Base-by-base conservation (phyloP, 2,888 invertebrate genomes). In the Sinohyriopsis cumingii region DNA sequence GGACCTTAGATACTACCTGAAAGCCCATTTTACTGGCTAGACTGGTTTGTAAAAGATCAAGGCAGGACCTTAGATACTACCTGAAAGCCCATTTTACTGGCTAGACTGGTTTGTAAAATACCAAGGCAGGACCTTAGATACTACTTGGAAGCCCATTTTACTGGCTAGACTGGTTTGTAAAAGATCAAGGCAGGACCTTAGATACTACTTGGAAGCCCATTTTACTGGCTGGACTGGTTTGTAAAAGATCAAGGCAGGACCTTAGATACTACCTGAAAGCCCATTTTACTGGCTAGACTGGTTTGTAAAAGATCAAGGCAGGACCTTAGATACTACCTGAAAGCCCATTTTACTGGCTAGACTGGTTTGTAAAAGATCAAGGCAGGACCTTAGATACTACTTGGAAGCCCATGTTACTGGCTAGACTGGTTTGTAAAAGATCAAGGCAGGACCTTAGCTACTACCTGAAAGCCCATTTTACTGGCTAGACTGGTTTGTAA, bases 341-440 rank as follows among this genome's bases (percentile, higher is more conserved):
- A n/a, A 57, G 22, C 59, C 9, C 45, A 45, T 45, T 45, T 45
- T 45, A 45, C 9, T 45, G 45, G 45, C 45, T 45, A 45, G 45
- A 12, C 45, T 33, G 33, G 33, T 33, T 33, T 33, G 33, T 33
- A 33, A 33, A 33, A 33, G 3, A 25, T 25, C 25, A 25, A 28
- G 6, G 28, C 28, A 28, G 28, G 28, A 28, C 28, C 6, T 28
- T 6, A 28, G 0, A 28, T 28, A 28, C 28, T 28, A 28, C 45
- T 12, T 45, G 9, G 12, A 45, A 45, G 45, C 45, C 7, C 28
- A 57, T 25, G 20, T 25, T 57, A 65, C 59, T 65, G 24, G 56
- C 65, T 65, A 57, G 28, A 57, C 45, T 33, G 59, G 65, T 59
- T 53, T 65, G 12, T 65, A 56, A 59, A 65, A 65, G 15, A 53